phyloP scores from a whole-genome alignment of 1,140 invertebrate genomes.

The Drosophila paulistorum region DNA sequence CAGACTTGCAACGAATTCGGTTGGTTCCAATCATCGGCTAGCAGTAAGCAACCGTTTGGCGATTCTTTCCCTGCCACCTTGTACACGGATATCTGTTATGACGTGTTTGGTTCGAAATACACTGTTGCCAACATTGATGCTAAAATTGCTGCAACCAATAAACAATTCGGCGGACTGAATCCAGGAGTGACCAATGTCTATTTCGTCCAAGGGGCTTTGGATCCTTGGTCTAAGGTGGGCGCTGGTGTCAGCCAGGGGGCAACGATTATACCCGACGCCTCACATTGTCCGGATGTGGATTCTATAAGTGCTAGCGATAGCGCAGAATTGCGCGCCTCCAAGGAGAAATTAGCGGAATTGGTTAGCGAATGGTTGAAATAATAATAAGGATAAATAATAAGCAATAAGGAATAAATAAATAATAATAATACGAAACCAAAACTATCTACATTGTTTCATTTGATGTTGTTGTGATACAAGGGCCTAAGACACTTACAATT shows the following conservation, averaged over 20 bases:
- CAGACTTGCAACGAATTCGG: constrained; percentile 91
- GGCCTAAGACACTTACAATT: too few species aligned
- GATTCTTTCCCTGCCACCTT: constrained; percentile 84
- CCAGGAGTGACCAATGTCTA: constrained; percentile 86
- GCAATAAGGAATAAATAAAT: not conserved
- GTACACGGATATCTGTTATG: constrained; percentile 86
- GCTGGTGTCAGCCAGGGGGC: constrained; percentile 72
- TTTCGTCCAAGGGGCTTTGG: constrained; percentile 86
- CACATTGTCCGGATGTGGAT: constrained; percentile 87
- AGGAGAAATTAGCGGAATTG: constrained; percentile 51
- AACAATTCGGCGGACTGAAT: constrained; percentile 84
- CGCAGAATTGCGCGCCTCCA: constrained; percentile 82
- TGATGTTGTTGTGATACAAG: not conserved
- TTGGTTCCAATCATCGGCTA: constrained; percentile 88
- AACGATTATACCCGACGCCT: constrained; percentile 82
- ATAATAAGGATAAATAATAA: not conserved
- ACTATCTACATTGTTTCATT: not conserved
- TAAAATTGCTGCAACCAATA: constrained; percentile 85
- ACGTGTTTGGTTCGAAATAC: constrained; percentile 85
- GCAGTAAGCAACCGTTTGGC: constrained; percentile 86
- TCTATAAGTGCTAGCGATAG: constrained; percentile 83
- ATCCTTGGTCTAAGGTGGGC: constrained; percentile 87
- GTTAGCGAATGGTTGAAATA: constrained; percentile 65
- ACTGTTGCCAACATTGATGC: constrained; percentile 39
- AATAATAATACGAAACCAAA: not conserved